Evolutionary conservation across 1,140 invertebrate species (phyloP).

Genomic region (Sipha flava): DNA sequence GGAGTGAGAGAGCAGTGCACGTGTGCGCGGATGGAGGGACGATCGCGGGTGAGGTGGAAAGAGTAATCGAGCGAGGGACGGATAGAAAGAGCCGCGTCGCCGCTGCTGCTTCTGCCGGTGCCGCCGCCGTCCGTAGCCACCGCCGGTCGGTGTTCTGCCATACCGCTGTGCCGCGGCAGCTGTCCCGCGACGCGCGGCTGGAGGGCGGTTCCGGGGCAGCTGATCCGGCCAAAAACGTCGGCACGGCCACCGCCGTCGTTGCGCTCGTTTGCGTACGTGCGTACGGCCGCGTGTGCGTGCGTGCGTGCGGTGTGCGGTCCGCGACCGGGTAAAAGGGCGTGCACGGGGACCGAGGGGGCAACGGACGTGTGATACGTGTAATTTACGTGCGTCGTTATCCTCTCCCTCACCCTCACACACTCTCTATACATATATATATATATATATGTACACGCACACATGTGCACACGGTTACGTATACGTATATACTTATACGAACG

Average conservation of each 20-base stretch:
- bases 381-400: slow-evolving; percentile 16
- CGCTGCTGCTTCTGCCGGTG: neutral
- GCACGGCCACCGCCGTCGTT: too few relatives aligned
- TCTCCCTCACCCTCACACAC: too few relatives aligned
- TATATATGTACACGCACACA: neutral
- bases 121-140: neutral
- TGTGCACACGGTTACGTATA: neutral
- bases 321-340: neutral
- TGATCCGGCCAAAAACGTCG: slow-evolving; percentile 13
- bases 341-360: neutral
- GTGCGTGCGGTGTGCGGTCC: neutral
- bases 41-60: neutral
- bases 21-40: too few relatives aligned
- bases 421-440: neutral
- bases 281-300: neutral
- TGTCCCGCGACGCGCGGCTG: neutral
- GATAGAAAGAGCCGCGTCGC: neutral
- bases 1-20: neutral
- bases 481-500: neutral
- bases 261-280: neutral
- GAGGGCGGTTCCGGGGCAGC: neutral
- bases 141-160: too few relatives aligned
- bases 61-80: neutral
- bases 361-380: slow-evolving; percentile 28
- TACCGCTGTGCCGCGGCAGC: neutral